Evolutionary conservation across 2,797 vertebrate genomes (phyloP).

Genomic region (Enteromius argenteus): DNA sequence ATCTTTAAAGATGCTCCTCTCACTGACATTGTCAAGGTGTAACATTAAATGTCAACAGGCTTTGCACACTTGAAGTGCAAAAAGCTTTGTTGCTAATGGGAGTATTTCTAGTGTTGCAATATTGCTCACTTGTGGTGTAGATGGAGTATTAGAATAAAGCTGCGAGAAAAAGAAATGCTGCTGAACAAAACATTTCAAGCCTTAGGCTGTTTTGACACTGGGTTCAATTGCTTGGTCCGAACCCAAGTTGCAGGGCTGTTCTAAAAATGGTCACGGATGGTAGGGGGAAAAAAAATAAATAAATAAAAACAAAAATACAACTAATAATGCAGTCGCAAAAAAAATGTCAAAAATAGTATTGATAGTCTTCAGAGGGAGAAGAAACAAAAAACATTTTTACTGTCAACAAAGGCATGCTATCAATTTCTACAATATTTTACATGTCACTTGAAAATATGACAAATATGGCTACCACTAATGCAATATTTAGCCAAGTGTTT

Average conservation of each 20-base stretch:
- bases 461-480: not conserved
- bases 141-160: not conserved
- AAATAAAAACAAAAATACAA: not conserved
- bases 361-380: not conserved
- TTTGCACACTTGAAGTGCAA: not conserved
- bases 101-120: not conserved
- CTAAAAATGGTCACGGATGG: not conserved
- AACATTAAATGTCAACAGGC: conserved; percentile 23
- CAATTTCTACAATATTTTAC: not conserved
- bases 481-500: not conserved
- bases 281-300: not conserved
- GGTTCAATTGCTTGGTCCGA: not conserved
- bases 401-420: not conserved
- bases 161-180: not conserved
- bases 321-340: not conserved
- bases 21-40: not conserved
- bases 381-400: not conserved
- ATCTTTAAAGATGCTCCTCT: not conserved
- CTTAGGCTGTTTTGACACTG: not conserved
- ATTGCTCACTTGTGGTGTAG: not conserved
- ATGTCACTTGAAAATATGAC: not conserved
- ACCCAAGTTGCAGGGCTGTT: not conserved
- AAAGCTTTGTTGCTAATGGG: not conserved
- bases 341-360: not conserved
- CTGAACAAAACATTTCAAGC: not conserved